phyloP scores from a whole-genome alignment of 2,888 invertebrate genomes.

The Sclerodermus sp. region DNA sequence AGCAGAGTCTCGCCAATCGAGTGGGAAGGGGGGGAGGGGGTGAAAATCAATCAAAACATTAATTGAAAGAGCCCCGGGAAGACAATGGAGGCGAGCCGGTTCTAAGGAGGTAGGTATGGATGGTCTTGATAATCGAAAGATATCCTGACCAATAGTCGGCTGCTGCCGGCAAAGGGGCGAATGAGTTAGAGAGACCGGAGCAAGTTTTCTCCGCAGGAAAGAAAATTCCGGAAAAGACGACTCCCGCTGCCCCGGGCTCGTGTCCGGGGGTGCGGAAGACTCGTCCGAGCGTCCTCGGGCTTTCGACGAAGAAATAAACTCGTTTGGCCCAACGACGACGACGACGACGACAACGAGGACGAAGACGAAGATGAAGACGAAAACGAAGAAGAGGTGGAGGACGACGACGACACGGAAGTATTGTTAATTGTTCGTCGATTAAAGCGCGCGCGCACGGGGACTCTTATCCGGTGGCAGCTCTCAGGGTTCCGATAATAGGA shows the following conservation, averaged over 20 bases:
- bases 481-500: background rate
- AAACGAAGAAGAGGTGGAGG: too few species aligned
- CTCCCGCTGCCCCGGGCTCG: constrained; percentile 13
- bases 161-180: constrained; percentile 19
- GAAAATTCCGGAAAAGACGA: constrained; percentile 6
- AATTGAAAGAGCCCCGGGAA: constrained; percentile 57
- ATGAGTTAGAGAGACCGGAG: constrained; percentile 11
- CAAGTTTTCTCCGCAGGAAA: constrained; percentile 23
- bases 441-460: constrained; percentile 8
- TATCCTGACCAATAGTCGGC: constrained; percentile 44
- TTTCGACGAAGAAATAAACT: constrained; percentile 23
- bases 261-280: constrained; percentile 6
- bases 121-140: constrained; percentile 56
- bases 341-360: constrained; percentile 28
- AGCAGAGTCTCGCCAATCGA: constrained; percentile 8
- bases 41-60: constrained; percentile 58
- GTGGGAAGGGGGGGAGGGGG: constrained; percentile 22
- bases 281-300: constrained; percentile 8
- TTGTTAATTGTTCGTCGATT: constrained; percentile 29
- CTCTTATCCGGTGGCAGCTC: background rate
- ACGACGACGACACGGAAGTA: constrained; percentile 28
- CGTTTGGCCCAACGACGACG: constrained; percentile 26
- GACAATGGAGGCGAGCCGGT: constrained; percentile 49
- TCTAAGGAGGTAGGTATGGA: constrained; percentile 46
- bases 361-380: too few species aligned